These are phyloP conservation scores for Scolanthus callimorphus DNA, from an alignment of 92 coral and sea anemone species.

Conservation along the genomic window DNA sequence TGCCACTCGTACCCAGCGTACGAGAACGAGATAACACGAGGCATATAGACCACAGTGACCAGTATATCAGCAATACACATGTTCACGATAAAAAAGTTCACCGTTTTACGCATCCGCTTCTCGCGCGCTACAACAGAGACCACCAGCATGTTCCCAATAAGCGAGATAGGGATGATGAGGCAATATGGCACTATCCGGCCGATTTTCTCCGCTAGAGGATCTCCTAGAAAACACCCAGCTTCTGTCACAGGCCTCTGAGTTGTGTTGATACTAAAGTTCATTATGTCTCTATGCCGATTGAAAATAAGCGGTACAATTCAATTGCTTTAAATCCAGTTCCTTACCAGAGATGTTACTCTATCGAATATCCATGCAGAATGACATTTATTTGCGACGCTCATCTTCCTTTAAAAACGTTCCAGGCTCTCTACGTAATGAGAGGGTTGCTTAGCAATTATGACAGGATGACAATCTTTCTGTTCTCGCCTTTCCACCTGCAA, in stretches of 20 bases:
- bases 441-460: too few relatives aligned
- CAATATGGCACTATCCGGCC: slow-evolving; percentile 52
- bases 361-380: too few relatives aligned
- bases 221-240: slow-evolving; percentile 45
- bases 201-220: slow-evolving; percentile 32
- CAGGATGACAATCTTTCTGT: too few relatives aligned
- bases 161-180: slow-evolving; percentile 44
- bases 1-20: slow-evolving; percentile 62
- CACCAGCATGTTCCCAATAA: slow-evolving; percentile 57
- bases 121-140: slow-evolving; percentile 45
- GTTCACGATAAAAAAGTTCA: slow-evolving; percentile 72
- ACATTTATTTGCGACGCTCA: too few relatives aligned
- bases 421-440: too few relatives aligned
- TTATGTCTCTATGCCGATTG: too few relatives aligned
- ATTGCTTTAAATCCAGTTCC: too few relatives aligned
- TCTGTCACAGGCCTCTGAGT: slow-evolving; percentile 23
- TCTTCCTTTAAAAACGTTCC: too few relatives aligned
- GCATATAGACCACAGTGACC: slow-evolving; percentile 69
- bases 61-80: slow-evolving; percentile 67
- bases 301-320: too few relatives aligned
- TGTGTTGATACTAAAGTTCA: slow-evolving; percentile 6
- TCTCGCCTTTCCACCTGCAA: too few relatives aligned
- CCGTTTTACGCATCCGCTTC: slow-evolving; percentile 52
- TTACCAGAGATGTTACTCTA: too few relatives aligned
- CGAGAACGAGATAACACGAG: slow-evolving; percentile 44